Base-by-base conservation (phyloP, 2,113 vertebrate genomes). In the Helogale parvula region DNA sequence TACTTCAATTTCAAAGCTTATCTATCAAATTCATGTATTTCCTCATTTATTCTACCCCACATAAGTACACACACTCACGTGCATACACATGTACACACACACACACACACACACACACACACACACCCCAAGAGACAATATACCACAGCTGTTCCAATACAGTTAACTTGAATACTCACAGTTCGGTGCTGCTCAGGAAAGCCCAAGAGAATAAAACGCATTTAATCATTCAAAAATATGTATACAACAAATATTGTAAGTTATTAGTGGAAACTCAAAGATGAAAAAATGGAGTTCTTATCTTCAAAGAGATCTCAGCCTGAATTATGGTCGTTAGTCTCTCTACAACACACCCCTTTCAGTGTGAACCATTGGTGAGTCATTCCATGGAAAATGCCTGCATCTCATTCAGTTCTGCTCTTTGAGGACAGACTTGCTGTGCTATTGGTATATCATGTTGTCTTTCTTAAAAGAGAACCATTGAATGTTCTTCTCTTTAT, bases 191-290 rank as follows among this genome's bases (percentile, higher is more conserved):
- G 45, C 60, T 85, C 29, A 83, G 72, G 74, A 93, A 97, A 89
- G 38, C 50, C 69, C 54, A 91, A 63, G 60, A 96, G 68, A 96
- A 90, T 84, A 87, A 87, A 96, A 74, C 54, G 63, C 68, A 97
- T 93, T 91, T 60, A 93, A 41, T 93, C 19, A 96, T 47, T 94
- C 87, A 96, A 79, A 96, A 89, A 94, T 97, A 95, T 85, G 96
- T 93, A 85, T 66, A 63, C 15, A 94, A 87, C 33, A 96, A 96
- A 90, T 94, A 95, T 94, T 98, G 4, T 72, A 93, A 76, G 84
- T 93, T 90, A 66, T 68, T 89, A 57, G 54, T 57, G 76, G 65
- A 93, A 54, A 87, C 47, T 81, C 68, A 92, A 57, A 90, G 35
- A 68, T 82, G 45, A 86, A 82, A 96, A 92, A 77, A 47, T 85